Conservation (phyloP, 2,797 vertebrate genomes). For the Pitangus sulphuratus region DNA sequence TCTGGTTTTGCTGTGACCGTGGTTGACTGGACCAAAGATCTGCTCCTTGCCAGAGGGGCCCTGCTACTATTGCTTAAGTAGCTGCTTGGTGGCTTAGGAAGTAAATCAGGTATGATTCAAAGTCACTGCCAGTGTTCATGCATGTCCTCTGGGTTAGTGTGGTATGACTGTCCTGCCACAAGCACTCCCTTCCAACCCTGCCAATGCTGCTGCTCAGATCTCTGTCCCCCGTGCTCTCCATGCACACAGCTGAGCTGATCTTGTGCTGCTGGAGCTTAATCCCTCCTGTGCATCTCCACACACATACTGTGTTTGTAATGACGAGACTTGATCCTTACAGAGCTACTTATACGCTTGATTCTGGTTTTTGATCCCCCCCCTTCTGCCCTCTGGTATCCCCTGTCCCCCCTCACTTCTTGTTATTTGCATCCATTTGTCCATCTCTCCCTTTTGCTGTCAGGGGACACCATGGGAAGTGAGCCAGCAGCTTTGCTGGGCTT, state of each 20-base stretch:
- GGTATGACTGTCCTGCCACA: not conserved
- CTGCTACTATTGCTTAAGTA: not conserved
- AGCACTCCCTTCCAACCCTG: not conserved
- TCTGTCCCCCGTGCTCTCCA: fast-evolving
- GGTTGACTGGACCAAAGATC: not conserved
- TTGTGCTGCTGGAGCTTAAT: not conserved
- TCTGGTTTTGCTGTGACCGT: not conserved
- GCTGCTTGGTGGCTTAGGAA: not conserved
- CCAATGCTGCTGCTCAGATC: not conserved
- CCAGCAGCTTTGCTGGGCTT: not conserved
- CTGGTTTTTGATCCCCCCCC: not conserved
- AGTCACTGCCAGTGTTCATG: not conserved
- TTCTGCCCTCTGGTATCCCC: not conserved
- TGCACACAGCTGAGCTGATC: not conserved
- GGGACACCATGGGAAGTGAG: not conserved
- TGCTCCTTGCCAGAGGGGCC: not conserved
- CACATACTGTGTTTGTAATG: fast-evolving
- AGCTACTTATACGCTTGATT: not conserved
- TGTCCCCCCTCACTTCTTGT: not conserved
- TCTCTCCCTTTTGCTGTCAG: not conserved
- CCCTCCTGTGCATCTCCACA: not conserved
- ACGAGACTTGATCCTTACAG: not conserved
- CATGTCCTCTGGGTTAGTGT: not conserved
- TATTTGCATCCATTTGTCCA: not conserved
- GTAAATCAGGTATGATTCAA: not conserved